Percentiles rank a stretch among this genome's conserved stretches.
Conservation (phyloP, 2,113 vertebrate species). For the Notechis scutatus region DNA sequence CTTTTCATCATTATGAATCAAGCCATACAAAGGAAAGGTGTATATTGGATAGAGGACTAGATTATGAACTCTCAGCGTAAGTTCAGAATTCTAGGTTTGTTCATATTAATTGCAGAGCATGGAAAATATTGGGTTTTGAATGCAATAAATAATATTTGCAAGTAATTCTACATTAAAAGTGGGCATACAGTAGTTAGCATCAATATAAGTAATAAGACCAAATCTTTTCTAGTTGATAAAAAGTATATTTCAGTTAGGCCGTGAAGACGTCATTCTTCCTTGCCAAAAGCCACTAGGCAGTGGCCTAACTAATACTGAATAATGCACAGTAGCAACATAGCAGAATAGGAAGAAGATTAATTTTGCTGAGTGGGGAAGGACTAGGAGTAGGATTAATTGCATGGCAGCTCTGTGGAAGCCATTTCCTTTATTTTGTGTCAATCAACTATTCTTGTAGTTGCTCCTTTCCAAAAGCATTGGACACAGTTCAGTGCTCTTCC, state of each 20-base stretch:
- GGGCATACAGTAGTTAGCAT: background rate
- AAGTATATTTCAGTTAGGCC: background rate
- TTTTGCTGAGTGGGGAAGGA: background rate
- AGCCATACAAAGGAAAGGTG: background rate
- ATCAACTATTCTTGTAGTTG: background rate
- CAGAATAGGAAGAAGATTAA: background rate
- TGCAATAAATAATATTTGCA: background rate
- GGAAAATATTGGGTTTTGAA: background rate
- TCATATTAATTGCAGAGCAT: background rate
- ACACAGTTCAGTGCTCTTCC: conserved; percentile 4
- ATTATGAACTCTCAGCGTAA: background rate
- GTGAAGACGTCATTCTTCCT: background rate
- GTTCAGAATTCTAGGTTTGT: background rate
- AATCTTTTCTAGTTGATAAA: background rate
- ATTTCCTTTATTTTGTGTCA: background rate
- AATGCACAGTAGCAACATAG: background rate
- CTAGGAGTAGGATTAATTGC: background rate
- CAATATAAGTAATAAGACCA: background rate
- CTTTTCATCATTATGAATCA: background rate
- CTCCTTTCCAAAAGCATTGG: background rate
- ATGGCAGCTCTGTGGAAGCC: background rate
- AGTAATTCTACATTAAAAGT: background rate
- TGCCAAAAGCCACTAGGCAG: background rate
- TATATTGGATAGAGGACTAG: background rate
- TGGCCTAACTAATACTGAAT: background rate